Evolutionary conservation across 2,888 invertebrate genomes (phyloP).

Genomic region (Bimastos eiseni): DNA sequence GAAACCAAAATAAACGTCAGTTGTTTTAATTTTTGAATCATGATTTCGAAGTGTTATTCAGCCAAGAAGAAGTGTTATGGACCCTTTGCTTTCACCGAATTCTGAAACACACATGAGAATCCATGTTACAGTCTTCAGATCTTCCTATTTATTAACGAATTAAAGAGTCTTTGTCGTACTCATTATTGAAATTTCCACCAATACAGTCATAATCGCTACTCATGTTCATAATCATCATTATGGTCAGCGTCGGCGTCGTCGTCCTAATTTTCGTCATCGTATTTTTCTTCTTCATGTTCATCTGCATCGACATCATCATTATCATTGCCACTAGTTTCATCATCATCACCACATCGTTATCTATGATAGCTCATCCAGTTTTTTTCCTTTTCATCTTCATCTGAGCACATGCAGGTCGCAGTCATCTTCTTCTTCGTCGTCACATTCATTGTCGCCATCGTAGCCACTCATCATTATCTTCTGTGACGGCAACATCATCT

Average conservation of each 20-base stretch:
- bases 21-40: no score
- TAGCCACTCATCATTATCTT: neutral
- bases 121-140: neutral
- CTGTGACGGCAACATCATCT: neutral
- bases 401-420: no score
- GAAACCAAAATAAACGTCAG: neutral
- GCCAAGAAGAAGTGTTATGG: neutral
- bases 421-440: neutral
- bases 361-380: neutral
- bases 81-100: neutral
- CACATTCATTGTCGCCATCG: no score
- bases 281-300: constrained; percentile 28
- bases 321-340: no score
- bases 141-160: neutral
- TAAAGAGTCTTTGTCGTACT: neutral
- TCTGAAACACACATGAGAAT: neutral
- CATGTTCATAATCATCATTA: neutral
- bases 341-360: neutral
- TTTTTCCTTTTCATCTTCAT: no score
- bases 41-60: no score
- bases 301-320: no score
- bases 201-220: no score
- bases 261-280: constrained; percentile 29
- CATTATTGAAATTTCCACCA: no score
- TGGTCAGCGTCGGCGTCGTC: constrained; percentile 26